Conservation (phyloP, 1,140 invertebrate genomes). For the Leptopilina clavipes region DNA sequence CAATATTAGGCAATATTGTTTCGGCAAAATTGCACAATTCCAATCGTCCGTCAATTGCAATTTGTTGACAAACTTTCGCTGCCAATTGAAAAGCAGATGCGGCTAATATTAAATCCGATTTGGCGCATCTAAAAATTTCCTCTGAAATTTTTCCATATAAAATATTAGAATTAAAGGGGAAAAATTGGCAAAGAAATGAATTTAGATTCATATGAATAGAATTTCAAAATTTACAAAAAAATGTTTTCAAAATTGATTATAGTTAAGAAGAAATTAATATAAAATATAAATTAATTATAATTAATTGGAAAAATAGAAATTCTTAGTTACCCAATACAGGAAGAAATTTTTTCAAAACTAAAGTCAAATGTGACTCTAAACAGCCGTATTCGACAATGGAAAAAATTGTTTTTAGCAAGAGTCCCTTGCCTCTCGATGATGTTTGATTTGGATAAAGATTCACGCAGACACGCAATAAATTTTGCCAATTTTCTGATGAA, state of each 20-base stretch:
- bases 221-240: too few species aligned
- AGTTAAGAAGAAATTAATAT: not conserved
- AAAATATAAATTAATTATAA: not conserved
- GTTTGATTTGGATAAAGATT: conserved; percentile 23
- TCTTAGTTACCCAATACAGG: conserved; percentile 1
- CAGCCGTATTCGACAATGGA: conserved; percentile 4
- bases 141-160: not conserved
- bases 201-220: not conserved
- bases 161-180: too few species aligned
- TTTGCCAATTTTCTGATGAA: conserved; percentile 8
- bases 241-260: too few species aligned
- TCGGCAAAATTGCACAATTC: conserved; percentile 14
- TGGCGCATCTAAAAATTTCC: not conserved
- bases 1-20: conserved; percentile 5
- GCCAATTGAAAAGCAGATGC: not conserved
- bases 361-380: not conserved
- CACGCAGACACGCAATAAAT: not conserved
- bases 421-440: not conserved
- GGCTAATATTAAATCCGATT: not conserved
- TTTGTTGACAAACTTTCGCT: not conserved
- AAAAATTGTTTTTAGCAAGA: not conserved
- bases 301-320: not conserved
- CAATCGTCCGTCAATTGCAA: not conserved
- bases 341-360: conserved; percentile 10
- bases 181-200: not conserved